phyloP scores from a whole-genome alignment of 2,888 invertebrate genomes.

The Hyposoter dolosus region DNA sequence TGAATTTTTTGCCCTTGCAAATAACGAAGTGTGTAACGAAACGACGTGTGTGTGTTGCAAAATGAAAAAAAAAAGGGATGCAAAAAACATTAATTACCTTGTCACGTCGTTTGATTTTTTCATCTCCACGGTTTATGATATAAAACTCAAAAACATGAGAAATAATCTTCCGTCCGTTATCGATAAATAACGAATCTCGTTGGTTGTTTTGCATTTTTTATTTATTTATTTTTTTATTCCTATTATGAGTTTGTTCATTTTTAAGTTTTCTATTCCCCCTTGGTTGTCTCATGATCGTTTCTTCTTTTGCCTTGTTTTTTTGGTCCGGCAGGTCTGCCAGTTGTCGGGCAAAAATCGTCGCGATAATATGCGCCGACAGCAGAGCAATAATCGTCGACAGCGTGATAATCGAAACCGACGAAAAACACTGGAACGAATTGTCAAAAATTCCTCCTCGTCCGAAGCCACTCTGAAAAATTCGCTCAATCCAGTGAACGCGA shows the following conservation, averaged over 20 bases:
- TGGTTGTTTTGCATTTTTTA: constrained; percentile 20
- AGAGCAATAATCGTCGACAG: constrained; percentile 69
- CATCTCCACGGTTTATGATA: constrained; percentile 10
- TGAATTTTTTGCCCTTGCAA: constrained; percentile 22
- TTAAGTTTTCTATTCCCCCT: background rate
- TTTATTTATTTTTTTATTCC: constrained; percentile 29
- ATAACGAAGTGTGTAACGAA: constrained; percentile 5
- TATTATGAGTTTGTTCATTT: background rate
- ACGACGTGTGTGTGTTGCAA: constrained; percentile 10
- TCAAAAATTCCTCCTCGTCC: constrained; percentile 62
- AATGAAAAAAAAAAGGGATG: background rate
- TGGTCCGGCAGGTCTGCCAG: constrained; percentile 72
- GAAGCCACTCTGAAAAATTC: constrained; percentile 60
- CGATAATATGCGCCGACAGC: constrained; percentile 73
- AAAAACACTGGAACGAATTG: constrained; percentile 72
- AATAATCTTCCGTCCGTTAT: constrained; percentile 63
- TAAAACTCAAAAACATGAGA: constrained; percentile 10
- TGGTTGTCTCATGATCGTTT: constrained; percentile 9
- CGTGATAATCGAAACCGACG: constrained; percentile 73
- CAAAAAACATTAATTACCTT: constrained; percentile 6
- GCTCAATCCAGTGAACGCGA: constrained; percentile 24
- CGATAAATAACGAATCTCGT: constrained; percentile 57
- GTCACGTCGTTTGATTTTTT: constrained; percentile 16
- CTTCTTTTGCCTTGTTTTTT: constrained; percentile 17
- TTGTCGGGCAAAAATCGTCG: constrained; percentile 72